Percentiles rank a stretch among this genome's conserved stretches.
phyloP scores from a whole-genome alignment of 2,888 invertebrate species.

The Priocnemis perturbator region DNA sequence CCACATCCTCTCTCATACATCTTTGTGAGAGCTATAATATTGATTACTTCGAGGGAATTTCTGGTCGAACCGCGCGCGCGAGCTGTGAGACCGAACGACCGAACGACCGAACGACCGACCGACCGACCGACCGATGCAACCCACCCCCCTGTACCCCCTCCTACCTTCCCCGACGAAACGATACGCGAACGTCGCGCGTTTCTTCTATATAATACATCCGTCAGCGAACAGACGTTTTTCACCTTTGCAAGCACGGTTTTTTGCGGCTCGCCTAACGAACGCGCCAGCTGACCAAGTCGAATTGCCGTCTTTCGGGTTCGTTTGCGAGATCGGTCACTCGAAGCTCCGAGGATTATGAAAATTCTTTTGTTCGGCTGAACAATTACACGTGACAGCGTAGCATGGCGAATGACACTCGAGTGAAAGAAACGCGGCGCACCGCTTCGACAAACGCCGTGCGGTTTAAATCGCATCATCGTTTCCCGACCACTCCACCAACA shows the following conservation, averaged over 20 bases:
- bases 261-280: too few species aligned
- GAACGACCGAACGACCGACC: constrained; percentile 17
- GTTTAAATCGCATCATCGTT: constrained; percentile 53
- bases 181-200: too few species aligned
- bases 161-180: too few species aligned
- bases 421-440: background rate
- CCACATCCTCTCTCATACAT: constrained; percentile 67
- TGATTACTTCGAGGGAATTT: constrained; percentile 70
- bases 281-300: too few species aligned
- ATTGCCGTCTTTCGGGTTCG: constrained; percentile 2
- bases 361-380: background rate
- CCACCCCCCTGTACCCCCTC: background rate
- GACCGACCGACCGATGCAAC: background rate
- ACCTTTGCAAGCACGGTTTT: too few species aligned
- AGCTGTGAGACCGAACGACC: constrained; percentile 35
- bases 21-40: constrained; percentile 65
- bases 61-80: constrained; percentile 40
- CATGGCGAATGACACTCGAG: background rate
- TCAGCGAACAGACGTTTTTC: too few species aligned
- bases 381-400: too few species aligned
- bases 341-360: background rate
- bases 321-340: background rate
- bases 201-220: too few species aligned
- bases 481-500: constrained; percentile 47
- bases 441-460: constrained; percentile 40